Percentiles rank a stretch among this genome's conserved stretches.
Conservation (phyloP, 2,113 vertebrate species). For the Rousettus leschenaultii region DNA sequence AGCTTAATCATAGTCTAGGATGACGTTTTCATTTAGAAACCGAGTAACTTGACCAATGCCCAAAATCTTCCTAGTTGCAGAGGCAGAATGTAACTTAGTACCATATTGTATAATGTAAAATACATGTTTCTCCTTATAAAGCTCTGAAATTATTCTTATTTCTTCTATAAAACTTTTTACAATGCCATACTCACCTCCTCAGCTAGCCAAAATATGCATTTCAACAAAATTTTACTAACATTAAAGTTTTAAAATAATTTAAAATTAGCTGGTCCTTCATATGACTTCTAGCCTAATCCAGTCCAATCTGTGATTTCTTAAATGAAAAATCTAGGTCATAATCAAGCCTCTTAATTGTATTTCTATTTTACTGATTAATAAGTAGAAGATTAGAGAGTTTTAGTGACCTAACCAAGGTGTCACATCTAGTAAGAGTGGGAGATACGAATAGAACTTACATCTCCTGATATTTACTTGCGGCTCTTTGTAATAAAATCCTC, state of each 20-base stretch:
- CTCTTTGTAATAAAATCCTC: neutral
- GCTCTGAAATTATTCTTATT: neutral
- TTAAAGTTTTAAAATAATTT: neutral
- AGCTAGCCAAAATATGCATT: neutral
- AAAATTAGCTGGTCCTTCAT: neutral
- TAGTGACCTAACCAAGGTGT: neutral
- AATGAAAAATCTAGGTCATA: neutral
- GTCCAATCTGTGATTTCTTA: neutral
- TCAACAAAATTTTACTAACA: neutral
- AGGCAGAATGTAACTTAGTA: neutral
- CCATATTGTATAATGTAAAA: neutral
- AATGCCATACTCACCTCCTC: neutral
- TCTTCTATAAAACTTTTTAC: neutral
- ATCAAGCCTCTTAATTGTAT: neutral
- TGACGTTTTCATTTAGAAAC: neutral
- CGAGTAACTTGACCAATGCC: neutral
- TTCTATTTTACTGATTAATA: constrained; percentile 51
- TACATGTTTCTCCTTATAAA: neutral
- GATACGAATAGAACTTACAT: neutral
- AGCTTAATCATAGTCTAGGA: neutral
- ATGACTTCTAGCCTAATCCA: neutral
- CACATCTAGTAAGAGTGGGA: neutral
- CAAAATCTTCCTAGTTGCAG: neutral
- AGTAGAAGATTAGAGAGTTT: constrained; percentile 37
- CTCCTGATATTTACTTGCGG: neutral